Evolutionary conservation across 2,113 vertebrate species (phyloP).

Genomic region (Takifugu bimaculatus): DNA sequence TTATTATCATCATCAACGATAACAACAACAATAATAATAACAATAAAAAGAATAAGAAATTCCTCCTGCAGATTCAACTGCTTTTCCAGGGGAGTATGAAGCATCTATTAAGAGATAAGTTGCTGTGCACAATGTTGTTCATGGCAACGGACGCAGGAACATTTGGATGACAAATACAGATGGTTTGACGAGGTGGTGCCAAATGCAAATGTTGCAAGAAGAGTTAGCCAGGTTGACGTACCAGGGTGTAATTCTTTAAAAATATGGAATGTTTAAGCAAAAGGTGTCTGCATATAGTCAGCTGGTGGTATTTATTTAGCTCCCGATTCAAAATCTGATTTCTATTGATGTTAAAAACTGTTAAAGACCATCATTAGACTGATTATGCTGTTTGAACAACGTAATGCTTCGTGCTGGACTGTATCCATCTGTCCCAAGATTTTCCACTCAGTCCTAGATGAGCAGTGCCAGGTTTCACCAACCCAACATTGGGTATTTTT

Average conservation of each 20-base stretch:
- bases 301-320: too few species aligned
- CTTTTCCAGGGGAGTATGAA: too few species aligned
- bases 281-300: too few species aligned
- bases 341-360: background rate
- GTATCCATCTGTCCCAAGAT: conserved; percentile 18
- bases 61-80: too few species aligned
- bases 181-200: background rate
- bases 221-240: background rate
- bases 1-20: too few species aligned
- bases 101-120: too few species aligned
- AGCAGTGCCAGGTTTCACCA: conserved; percentile 54
- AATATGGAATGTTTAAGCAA: too few species aligned
- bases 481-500: conserved; percentile 45
- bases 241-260: background rate
- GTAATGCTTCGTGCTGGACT: background rate
- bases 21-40: too few species aligned
- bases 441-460: conserved; percentile 42
- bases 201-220: conserved; percentile 14
- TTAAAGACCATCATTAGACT: background rate
- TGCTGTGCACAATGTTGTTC: too few species aligned
- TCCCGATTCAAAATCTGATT: background rate
- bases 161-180: conserved; percentile 6
- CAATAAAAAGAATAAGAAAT: too few species aligned
- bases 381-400: background rate
- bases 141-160: too few species aligned